Evolutionary conservation across 2,113 vertebrate species (phyloP), one percentile per base, ranked within the genome.

Genomic region (Rana temporaria): DNA sequence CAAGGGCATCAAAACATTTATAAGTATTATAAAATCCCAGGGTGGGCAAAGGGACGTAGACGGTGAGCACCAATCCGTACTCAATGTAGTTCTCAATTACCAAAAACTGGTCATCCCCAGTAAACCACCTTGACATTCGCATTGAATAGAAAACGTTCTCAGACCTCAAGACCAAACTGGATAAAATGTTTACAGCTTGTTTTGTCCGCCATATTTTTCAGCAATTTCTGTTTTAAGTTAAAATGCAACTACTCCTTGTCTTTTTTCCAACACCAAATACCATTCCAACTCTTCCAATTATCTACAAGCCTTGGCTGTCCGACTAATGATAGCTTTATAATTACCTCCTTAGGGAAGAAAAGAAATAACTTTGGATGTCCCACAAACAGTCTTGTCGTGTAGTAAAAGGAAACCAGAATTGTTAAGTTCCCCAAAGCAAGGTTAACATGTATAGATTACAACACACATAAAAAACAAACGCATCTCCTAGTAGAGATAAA

Each of bases 271-370:
- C 73, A 63, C 30, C 63, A 59, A 76, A 30, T 60, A 20, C 15
- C 62, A 34, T 56, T 73, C 0, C 55, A 9, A 30, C 55, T 32
- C 16, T 64, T 34, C 73, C 73, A 76, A 64, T 64, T 76, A 76
- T 42, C 56, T 38, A 48, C 15, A 60, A 62, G 57, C 73, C 15
- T 76, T 17, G 34, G 32, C 73, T 22, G 19, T 64, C 73, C 22
- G 59, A 64, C 32, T 62, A 76, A 64, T 76, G 73, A 76, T 24
- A 20, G 34, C 19, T 2, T 48, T 8, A 52, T 76, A 76, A 76
- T 64, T 17, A 76, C 73, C 38, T 62, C 73, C 73, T 55, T 48
- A 34, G 73, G 72, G 59, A 16, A 30, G 26, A 59, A 74, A 59
- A 20, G 17, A 6, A 62, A 75, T 60, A 60, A 59, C 72, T 57